Conservation (phyloP, 2,888 invertebrate genomes). For the Apeira syringaria region DNA sequence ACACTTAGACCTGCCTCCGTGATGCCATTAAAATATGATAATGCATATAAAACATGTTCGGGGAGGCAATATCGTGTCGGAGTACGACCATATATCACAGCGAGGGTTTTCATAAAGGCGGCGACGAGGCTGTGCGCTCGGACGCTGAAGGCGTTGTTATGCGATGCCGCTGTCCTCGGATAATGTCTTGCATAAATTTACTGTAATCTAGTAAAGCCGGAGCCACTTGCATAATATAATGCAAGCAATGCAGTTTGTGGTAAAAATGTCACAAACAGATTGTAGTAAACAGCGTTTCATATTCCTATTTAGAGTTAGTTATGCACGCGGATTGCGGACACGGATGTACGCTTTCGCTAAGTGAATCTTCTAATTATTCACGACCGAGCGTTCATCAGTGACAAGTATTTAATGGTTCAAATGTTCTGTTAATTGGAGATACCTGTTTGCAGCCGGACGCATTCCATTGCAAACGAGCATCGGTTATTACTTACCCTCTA, state of each 20-base stretch:
- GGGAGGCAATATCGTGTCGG: conserved; percentile 72
- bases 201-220: conserved; percentile 74
- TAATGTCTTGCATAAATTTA: conserved; percentile 82
- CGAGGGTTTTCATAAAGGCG: conserved; percentile 74
- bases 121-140: conserved; percentile 56
- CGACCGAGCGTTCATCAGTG: conserved; percentile 36
- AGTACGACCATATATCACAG: conserved; percentile 71
- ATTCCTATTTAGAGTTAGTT: conserved; percentile 22
- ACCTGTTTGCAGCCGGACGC: conserved; percentile 57
- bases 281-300: conserved; percentile 30
- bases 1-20: conserved; percentile 21
- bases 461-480: conserved; percentile 48
- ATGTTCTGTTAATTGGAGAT: conserved; percentile 66
- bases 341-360: conserved; percentile 29
- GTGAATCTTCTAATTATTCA: conserved; percentile 41
- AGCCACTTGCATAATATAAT: conserved; percentile 72
- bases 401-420: conserved; percentile 48
- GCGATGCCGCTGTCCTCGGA: conserved; percentile 73
- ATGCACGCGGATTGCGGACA: conserved; percentile 10
- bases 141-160: conserved; percentile 80
- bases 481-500: conserved; percentile 52
- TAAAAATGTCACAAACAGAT: conserved; percentile 45
- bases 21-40: conserved; percentile 45
- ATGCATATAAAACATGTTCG: conserved; percentile 60
- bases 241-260: conserved; percentile 61